Evolutionary conservation across 2,888 invertebrate species (phyloP), one percentile per base, ranked within the genome.

Genomic region (Sussaba pulchella): DNA sequence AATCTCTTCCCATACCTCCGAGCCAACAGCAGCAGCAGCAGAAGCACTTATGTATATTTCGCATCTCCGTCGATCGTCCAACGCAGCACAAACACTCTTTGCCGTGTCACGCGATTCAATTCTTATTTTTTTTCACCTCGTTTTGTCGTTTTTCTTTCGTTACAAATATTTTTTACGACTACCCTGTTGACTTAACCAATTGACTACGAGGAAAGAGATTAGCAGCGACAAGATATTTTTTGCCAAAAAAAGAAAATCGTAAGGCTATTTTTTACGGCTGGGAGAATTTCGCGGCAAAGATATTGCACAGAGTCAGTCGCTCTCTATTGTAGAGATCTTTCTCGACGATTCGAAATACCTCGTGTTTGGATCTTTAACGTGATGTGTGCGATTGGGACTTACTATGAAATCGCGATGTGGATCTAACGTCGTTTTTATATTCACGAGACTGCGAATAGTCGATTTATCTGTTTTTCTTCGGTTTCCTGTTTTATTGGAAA

Each of bases 361-460:
- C 31, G 57, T 24, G 31, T 57, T 31, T 26, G 14, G 9, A 31
- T n/a, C 57, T 14, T 6, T 26, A n/a, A 10, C n/a, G 10, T 12
- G 24, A 57, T 24, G 21, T 31, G 57, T 43, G n/a, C 43, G 31
- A 31, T 31, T 31, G 6, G 6, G 6, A 31, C 2, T 31, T 31
- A 5, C 31, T 6, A 31, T 6, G 31, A 31, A 31, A 31, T 31
- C 31, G 31, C 31, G 31, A 31, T 31, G 6, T 6, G 31, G 31
- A 31, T 31, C 31, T n/a, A 31, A 31, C 6, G 31, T 31, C 31
- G 31, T 31, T 31, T n/a, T 31, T 31, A 31, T 31, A 79, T 79
- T 79, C 71, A 79, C 39, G 70, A 79, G 70, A 19, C 70, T 43
- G 50, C 63, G 61, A 8, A 66, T 75, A 24, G 45, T 17, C 39